These are phyloP conservation scores for Ciconia maguari DNA, from an alignment of 2,113 vertebrate species.

Conservation along the genomic window DNA sequence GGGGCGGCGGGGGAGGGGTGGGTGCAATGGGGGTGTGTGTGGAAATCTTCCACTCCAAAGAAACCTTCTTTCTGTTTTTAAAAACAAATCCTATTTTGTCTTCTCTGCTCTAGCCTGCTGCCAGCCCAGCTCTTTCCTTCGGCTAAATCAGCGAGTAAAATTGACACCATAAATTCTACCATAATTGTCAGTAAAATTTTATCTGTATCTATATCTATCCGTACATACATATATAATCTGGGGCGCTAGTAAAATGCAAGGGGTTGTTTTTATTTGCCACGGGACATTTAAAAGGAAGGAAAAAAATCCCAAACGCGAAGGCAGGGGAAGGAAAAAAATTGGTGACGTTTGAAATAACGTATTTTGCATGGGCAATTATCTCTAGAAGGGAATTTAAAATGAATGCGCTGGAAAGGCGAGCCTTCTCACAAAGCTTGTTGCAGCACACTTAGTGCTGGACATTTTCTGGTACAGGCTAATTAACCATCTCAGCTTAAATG, in stretches of 20 bases:
- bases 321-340: background rate
- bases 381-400: background rate
- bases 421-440: background rate
- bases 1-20: slow-evolving; percentile 23
- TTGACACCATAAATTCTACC: slow-evolving; percentile 5
- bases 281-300: background rate
- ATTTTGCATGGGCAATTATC: background rate
- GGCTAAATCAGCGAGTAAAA: background rate
- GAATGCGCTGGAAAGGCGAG: background rate
- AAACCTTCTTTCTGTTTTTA: background rate
- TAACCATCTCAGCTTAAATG: background rate
- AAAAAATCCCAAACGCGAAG: background rate
- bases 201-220: background rate
- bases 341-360: background rate
- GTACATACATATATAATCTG: background rate
- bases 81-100: background rate
- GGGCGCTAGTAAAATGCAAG: background rate
- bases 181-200: slow-evolving; percentile 18
- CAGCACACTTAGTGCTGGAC: background rate
- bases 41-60: background rate
- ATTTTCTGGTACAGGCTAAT: background rate
- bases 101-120: background rate
- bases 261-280: background rate
- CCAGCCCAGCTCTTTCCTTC: background rate
- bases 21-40: background rate